A percentile compares a stretch with the other conserved stretches of the same genome.
Conservation (phyloP, 2,113 vertebrate genomes). For the Petrocephalus microphthalmus region DNA sequence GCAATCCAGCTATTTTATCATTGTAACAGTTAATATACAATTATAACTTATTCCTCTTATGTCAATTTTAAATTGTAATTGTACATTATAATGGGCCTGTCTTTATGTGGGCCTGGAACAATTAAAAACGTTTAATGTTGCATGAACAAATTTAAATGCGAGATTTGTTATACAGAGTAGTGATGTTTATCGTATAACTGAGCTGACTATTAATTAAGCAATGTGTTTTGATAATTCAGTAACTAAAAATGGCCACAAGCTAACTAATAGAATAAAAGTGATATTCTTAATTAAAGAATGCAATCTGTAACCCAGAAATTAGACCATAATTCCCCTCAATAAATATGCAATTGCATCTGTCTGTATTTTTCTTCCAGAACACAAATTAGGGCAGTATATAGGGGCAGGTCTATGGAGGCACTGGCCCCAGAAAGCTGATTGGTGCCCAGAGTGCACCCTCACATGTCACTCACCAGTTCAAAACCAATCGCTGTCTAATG, state of each 20-base stretch:
- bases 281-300: background rate
- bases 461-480: background rate
- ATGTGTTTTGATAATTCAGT: background rate
- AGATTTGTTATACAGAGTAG: background rate
- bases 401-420: no score
- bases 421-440: background rate
- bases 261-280: background rate
- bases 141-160: background rate
- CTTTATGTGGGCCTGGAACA: background rate
- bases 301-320: background rate
- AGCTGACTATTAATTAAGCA: background rate
- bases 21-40: background rate
- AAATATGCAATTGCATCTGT: background rate
- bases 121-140: background rate
- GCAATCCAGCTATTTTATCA: constrained; percentile 25
- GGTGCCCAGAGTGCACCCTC: background rate
- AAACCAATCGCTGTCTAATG: background rate
- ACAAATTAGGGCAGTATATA: no score
- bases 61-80: background rate
- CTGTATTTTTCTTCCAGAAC: background rate
- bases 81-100: background rate
- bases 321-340: background rate
- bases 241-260: background rate
- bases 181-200: background rate
- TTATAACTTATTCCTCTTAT: background rate